Conservation (phyloP, 2,113 vertebrate species). For the Lepus americanus region DNA sequence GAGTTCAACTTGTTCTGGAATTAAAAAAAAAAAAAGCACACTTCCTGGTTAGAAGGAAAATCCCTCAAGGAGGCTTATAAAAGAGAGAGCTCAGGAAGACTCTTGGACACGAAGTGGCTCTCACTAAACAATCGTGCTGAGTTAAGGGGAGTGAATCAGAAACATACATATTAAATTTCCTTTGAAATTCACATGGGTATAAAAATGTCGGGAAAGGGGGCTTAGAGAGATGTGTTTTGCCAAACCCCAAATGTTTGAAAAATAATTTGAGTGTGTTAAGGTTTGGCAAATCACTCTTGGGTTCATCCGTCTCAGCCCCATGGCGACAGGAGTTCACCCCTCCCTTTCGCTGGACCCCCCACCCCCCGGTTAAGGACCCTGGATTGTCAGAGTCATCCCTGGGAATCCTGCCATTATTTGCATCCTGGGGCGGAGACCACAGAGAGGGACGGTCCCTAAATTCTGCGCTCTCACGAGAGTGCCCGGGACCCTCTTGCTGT, state of each 20-base stretch:
- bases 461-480: background rate
- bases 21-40: background rate
- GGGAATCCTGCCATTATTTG: constrained; percentile 3
- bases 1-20: constrained; percentile 44
- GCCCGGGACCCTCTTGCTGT: background rate
- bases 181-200: constrained; percentile 77
- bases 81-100: constrained; percentile 60
- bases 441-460: background rate
- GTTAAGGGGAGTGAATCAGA: constrained; percentile 73
- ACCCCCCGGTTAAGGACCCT: background rate
- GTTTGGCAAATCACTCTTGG: constrained; percentile 43
- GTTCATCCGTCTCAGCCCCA: background rate
- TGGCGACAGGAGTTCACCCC: background rate
- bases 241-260: constrained; percentile 75
- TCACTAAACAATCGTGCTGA: constrained; percentile 65
- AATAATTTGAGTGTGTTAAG: constrained; percentile 64
- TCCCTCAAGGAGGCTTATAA: constrained; percentile 57
- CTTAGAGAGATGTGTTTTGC: constrained; percentile 63
- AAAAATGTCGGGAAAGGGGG: constrained; percentile 74
- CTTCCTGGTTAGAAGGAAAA: constrained; percentile 65
- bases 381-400: background rate
- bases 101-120: constrained; percentile 65
- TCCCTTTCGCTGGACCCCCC: background rate
- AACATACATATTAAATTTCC: constrained; percentile 79
- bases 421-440: background rate